phyloP scores from a whole-genome alignment of 2,888 invertebrate genomes.

The Aproaerema taeniolella region DNA sequence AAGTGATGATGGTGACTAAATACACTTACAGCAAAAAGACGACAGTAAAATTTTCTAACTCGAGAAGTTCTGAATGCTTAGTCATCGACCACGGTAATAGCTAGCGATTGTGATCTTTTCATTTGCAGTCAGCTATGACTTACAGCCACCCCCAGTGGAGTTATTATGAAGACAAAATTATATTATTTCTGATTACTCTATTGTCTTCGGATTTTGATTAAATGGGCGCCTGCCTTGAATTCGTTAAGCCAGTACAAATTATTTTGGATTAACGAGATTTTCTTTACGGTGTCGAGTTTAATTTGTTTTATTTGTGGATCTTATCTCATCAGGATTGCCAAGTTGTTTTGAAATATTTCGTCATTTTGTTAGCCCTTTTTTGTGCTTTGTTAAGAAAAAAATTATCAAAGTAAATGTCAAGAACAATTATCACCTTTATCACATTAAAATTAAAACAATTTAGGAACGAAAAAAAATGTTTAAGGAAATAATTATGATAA shows the following conservation, averaged over 20 bases:
- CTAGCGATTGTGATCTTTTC: conserved; percentile 67
- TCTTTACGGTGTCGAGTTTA: conserved; percentile 35
- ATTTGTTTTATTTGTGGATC: conserved; percentile 32
- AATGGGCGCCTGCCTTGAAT: conserved; percentile 42
- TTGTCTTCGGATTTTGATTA: conserved; percentile 59
- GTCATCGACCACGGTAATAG: conserved; percentile 51
- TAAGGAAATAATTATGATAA: too few species aligned
- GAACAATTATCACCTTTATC: too few species aligned
- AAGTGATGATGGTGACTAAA: too few species aligned
- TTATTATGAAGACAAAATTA: conserved; percentile 66
- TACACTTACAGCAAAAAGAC: too few species aligned
- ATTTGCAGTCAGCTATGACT: conserved; percentile 63
- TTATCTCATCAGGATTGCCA: conserved; percentile 17
- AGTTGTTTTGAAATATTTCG: too few species aligned
- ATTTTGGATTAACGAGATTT: conserved; percentile 45
- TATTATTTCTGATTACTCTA: conserved; percentile 64
- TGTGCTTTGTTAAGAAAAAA: too few species aligned
- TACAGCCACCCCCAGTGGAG: conserved; percentile 46
- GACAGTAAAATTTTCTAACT: too few species aligned
- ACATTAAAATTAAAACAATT: too few species aligned
- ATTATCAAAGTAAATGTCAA: too few species aligned
- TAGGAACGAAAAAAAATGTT: too few species aligned
- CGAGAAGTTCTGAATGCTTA: too few species aligned
- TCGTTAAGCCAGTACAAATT: conserved; percentile 42
- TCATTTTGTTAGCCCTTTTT: too few species aligned